A percentile compares a stretch with the other conserved stretches of the same genome.
phyloP scores from a whole-genome alignment of 2,797 vertebrate species.

The Dermochelys coriacea region DNA sequence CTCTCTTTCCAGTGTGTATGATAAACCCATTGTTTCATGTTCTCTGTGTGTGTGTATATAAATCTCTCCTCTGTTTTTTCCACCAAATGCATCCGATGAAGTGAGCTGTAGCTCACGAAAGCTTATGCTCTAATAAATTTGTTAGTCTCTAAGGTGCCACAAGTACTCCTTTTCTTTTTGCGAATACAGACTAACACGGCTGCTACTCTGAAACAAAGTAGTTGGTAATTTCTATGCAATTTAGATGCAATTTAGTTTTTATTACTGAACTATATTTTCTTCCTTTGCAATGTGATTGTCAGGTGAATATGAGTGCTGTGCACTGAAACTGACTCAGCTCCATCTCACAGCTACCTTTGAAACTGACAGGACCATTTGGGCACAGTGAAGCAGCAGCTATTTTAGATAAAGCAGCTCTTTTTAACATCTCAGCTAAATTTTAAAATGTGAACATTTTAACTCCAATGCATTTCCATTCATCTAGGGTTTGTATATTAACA shows the following conservation, averaged over 20 bases:
- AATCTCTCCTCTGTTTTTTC: too few relatives aligned
- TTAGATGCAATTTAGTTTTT: background rate
- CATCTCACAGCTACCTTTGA: background rate
- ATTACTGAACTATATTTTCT: background rate
- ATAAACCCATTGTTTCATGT: too few relatives aligned
- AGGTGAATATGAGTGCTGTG: background rate
- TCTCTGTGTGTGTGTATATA: too few relatives aligned
- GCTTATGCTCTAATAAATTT: too few relatives aligned
- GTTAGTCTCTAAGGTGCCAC: too few relatives aligned
- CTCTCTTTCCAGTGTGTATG: too few relatives aligned
- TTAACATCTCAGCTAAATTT: background rate
- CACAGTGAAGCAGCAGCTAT: background rate
- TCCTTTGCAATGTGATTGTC: background rate
- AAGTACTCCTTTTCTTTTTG: too few relatives aligned
- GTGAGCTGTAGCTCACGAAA: too few relatives aligned
- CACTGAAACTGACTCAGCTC: conserved; percentile 15
- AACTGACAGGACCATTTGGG: background rate
- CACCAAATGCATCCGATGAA: too few relatives aligned
- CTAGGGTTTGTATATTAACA: background rate
- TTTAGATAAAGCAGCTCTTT: background rate
- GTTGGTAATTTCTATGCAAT: background rate
- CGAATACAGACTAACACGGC: too few relatives aligned
- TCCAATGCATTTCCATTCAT: background rate
- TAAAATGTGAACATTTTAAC: background rate
- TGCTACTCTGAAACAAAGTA: too few relatives aligned